Conservation (phyloP, 2,113 vertebrate genomes). For the Hypomesus transpacificus region DNA sequence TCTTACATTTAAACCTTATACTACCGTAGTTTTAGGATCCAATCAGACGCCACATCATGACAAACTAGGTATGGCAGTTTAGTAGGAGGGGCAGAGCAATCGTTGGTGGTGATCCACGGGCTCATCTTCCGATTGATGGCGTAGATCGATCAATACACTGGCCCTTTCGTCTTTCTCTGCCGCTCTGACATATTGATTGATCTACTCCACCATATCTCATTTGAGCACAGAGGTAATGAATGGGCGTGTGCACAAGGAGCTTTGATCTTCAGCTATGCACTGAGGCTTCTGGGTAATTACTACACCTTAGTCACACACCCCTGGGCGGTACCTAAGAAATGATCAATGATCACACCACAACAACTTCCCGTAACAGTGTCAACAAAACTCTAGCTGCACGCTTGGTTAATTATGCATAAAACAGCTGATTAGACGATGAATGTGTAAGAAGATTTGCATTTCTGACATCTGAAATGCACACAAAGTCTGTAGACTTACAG, state of each 20-base stretch:
- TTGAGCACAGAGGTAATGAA: background rate
- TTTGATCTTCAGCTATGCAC: constrained; percentile 1
- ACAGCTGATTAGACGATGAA: no score
- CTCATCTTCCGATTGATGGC: background rate
- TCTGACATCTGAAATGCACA: no score
- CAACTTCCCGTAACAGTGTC: background rate
- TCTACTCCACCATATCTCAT: constrained; percentile 10
- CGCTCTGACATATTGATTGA: constrained; percentile 9
- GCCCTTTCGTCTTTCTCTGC: constrained; percentile 1
- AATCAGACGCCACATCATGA: background rate
- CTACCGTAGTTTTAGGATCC: background rate
- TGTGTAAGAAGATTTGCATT: no score
- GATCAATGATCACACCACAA: constrained; percentile 32
- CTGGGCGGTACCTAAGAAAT: background rate
- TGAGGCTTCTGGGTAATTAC: constrained; percentile 12
- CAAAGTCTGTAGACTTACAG: no score
- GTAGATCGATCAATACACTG: constrained; percentile 4
- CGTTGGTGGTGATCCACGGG: background rate
- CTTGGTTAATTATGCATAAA: no score
- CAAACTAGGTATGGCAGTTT: background rate
- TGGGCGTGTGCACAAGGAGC: background rate
- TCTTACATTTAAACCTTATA: background rate
- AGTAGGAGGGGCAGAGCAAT: background rate
- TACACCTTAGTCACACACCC: background rate
- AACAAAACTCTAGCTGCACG: no score